Base-by-base conservation (phyloP, 2,888 invertebrate species). In the Globia sparganii region DNA sequence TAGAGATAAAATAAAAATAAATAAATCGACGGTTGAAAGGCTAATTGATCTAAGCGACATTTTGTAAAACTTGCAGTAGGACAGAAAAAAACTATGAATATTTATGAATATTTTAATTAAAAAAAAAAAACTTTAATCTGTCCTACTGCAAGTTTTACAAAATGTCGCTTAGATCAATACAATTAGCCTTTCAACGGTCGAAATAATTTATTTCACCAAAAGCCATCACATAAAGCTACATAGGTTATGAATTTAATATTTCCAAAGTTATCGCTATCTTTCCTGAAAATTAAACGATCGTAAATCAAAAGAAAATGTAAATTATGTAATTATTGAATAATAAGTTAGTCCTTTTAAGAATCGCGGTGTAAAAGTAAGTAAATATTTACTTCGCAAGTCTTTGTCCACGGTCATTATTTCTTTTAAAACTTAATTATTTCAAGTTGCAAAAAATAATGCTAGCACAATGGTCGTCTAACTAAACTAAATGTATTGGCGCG, bases 401-500 rank as follows among this genome's bases (percentile, higher is more conserved):
- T 73, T 70, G 21, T 76, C 31, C 4, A 64, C 5, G 49, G 18
- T 15, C 8, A 43, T 59, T 61, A 74, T 64, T 79, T 49, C 8
- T 67, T 62, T 40, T 34, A 34, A 66, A 86, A 69, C 67, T 46
- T 71, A 70, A 64, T 80, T 74, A 82, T 43, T 71, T 15, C 0
- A 69, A 58, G 40, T 71, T 58, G 34, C 59, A 83, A 84, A 80
- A 83, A 77, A 69, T 37, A 34, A 61, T 66, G 15, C 62, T 59
- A 81, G 28, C 74, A 88, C 78, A 89, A 88, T 83, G 66, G 72
- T 66, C 72, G 59, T 88, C 82, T 85, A 80, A 84, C 82, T 85
- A 80, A 84, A 89, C 90, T 89, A 90, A 92, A 92, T 89, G 89
- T 91, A 93, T 92, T 91, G 89, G 87, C 88, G 91, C 91, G 92